Evolutionary conservation across 2,797 vertebrate species (phyloP).

Genomic region (Thunnus albacares): DNA sequence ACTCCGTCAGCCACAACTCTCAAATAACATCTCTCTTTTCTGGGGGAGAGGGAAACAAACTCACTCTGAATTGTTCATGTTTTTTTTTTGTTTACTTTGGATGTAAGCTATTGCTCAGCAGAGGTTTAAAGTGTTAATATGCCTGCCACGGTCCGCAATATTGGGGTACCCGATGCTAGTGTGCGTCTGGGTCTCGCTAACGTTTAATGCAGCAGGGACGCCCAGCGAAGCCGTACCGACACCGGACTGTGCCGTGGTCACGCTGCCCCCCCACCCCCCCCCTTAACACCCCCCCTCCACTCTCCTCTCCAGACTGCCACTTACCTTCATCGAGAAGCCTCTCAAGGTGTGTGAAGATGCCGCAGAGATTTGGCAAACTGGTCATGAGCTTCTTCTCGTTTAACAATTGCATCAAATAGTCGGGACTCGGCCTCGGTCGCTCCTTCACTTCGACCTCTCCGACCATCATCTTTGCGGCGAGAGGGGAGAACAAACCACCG

Average conservation of each 20-base stretch:
- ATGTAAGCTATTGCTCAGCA: neutral
- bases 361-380: slow-evolving; percentile 91
- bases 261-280: slow-evolving; percentile 33
- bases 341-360: slow-evolving; percentile 94
- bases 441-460: slow-evolving; percentile 93
- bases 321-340: slow-evolving; percentile 98
- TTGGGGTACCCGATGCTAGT: slow-evolving; percentile 13
- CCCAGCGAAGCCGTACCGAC: slow-evolving; percentile 51
- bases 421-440: slow-evolving; percentile 92
- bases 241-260: slow-evolving; percentile 69
- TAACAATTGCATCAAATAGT: slow-evolving; percentile 91
- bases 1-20: slow-evolving; percentile 57
- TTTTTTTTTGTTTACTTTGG: neutral
- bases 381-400: slow-evolving; percentile 92
- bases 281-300: neutral
- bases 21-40: neutral
- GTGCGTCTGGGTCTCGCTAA: slow-evolving; percentile 35
- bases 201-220: slow-evolving; percentile 57
- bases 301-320: slow-evolving; percentile 28
- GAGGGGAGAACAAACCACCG: slow-evolving; percentile 78
- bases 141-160: neutral
- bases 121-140: slow-evolving; percentile 23
- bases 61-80: neutral
- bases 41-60: neutral
- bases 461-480: slow-evolving; percentile 90